Base-by-base conservation (phyloP, 2,888 invertebrate genomes). In the Ligdia adustata region DNA sequence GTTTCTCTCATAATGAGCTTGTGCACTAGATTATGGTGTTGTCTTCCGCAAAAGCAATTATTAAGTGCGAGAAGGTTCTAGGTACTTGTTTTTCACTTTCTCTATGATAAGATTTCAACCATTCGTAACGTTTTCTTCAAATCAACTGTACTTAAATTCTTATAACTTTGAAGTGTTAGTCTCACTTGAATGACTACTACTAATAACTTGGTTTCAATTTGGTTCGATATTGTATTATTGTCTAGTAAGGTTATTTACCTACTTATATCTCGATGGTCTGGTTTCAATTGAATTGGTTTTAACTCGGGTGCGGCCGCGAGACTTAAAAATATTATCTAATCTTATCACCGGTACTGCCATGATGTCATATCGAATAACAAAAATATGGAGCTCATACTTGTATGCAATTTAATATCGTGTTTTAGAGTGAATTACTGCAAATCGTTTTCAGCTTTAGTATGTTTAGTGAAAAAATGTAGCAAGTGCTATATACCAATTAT, bases 331-430 rank as follows among this genome's bases (percentile, higher is more conserved):
- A 53, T 50, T 74, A 81, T 83, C 81, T 79, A 69, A 86, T 86
- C 86, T 84, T 80, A 83, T 85, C 82, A 57, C 53, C 48, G 40
- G 57, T 48, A 57, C 53, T 47, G 41, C 56, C 49, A 62, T 82
- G 82, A 86, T 79, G 80, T 82, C 83, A 83, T 68, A 64, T 50
- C 51, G 43, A 66, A 67, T 66, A 72, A 79, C 69, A 72, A 70
- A 70, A 72, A 69, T 65, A 56, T 58, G 52, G 53, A 52, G 53
- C 51, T 49, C 53, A 53, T 39, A 14, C n/a, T n/a, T n/a, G n/a
- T 46, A 52, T 72, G 65, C 64, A 69, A 58, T 72, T 69, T 62
- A 42, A 49, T 60, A 32, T 48, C 28, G 43, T 29, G 43, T 60
- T 41, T 53, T 57, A n/a, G 54, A 37, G 53, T 57, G 58, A 46